Conservation (phyloP, 2,888 invertebrate genomes). For the Thereva unica region DNA sequence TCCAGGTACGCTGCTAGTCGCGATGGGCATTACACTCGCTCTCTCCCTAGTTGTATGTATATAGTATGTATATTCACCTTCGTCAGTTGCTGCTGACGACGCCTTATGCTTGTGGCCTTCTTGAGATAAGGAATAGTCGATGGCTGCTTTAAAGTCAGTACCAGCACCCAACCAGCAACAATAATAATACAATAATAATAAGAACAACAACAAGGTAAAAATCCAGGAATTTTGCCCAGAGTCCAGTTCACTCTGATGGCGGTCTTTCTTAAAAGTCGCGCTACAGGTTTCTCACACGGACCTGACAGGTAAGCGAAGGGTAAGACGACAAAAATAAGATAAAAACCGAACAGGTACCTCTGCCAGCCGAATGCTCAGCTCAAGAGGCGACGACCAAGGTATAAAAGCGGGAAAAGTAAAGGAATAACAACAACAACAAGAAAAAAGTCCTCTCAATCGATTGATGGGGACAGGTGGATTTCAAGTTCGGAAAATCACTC, state of each 20-base stretch:
- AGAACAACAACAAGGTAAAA: background rate
- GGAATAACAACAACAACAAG: background rate
- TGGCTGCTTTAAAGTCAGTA: too few relatives aligned
- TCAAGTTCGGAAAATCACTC: conserved; percentile 17
- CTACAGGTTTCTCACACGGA: background rate
- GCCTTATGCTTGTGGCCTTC: too few relatives aligned
- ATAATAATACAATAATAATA: too few relatives aligned
- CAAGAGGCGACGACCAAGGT: too few relatives aligned
- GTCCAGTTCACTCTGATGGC: conserved; percentile 29
- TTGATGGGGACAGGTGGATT: conserved; percentile 33
- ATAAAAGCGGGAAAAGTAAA: too few relatives aligned
- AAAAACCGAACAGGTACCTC: conserved; percentile 25
- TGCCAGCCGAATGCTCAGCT: background rate
- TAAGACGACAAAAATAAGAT: conserved; percentile 25
- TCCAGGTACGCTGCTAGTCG: conserved; percentile 25
- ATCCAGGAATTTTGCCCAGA: conserved; percentile 12
- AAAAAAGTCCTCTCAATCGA: conserved; percentile 27
- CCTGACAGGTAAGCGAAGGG: conserved; percentile 2
- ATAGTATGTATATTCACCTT: too few relatives aligned
- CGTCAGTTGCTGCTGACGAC: too few relatives aligned
- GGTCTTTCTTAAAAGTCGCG: conserved; percentile 26
- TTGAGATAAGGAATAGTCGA: too few relatives aligned
- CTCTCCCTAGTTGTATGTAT: too few relatives aligned
- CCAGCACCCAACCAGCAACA: too few relatives aligned
- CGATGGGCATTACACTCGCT: conserved; percentile 25